These are phyloP conservation scores for Linnaemya tessellans DNA, from an alignment of 2,888 invertebrate species.

Conservation along the genomic window DNA sequence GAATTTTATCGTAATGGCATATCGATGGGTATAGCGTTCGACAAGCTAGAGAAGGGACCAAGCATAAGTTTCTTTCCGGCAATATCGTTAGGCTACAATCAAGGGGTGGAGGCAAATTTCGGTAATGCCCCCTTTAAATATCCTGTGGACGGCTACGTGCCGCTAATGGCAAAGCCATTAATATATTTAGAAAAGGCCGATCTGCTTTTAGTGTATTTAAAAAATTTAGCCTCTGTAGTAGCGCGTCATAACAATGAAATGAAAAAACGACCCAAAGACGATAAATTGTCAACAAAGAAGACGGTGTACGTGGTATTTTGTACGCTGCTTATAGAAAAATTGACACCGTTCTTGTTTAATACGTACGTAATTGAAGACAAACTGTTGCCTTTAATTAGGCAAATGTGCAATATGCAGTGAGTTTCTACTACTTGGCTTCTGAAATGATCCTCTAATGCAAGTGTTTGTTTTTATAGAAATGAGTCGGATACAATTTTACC, in stretches of 20 bases:
- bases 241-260: conserved; percentile 77
- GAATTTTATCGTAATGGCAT: conserved; percentile 89
- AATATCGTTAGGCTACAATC: conserved; percentile 90
- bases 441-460: neutral
- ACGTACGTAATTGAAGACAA: conserved; percentile 89
- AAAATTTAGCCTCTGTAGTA: conserved; percentile 80
- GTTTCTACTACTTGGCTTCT: neutral
- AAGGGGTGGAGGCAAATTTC: conserved; percentile 91
- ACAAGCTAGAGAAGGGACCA: conserved; percentile 87
- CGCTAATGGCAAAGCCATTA: conserved; percentile 85
- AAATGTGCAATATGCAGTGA: conserved; percentile 76
- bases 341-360: conserved; percentile 86
- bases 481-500: conserved; percentile 77
- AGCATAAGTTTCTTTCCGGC: conserved; percentile 92
- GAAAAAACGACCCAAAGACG: conserved; percentile 73
- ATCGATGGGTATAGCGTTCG: conserved; percentile 90
- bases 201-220: conserved; percentile 79
- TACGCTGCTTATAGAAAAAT: conserved; percentile 85
- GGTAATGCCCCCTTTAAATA: conserved; percentile 88
- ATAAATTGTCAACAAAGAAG: conserved; percentile 80
- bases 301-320: conserved; percentile 85
- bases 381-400: conserved; percentile 84
- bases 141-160: conserved; percentile 87
- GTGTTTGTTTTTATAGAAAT: conserved; percentile 65
- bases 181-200: conserved; percentile 78